Evolutionary conservation across 2,888 invertebrate genomes (phyloP).

Genomic region (Folsomia candida): DNA sequence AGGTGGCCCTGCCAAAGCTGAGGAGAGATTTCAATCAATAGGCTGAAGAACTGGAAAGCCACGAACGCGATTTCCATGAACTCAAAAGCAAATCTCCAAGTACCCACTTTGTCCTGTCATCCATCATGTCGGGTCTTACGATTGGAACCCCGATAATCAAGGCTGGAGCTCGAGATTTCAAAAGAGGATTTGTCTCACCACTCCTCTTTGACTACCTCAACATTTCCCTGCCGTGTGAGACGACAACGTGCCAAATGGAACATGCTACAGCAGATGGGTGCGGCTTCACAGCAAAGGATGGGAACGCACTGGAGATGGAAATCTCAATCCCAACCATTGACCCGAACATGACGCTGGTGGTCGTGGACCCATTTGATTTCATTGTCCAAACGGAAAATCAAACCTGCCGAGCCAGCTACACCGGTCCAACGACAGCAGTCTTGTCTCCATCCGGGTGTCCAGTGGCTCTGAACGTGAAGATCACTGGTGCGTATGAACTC

Average conservation of each 20-base stretch:
- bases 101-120: conserved; percentile 18
- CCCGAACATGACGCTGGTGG: background rate
- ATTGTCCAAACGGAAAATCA: conserved; percentile 7
- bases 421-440: conserved; percentile 23
- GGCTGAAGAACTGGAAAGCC: background rate
- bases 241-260: conserved; percentile 19
- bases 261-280: conserved; percentile 20
- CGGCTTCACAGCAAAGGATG: background rate
- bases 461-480: conserved; percentile 1
- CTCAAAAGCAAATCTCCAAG: conserved; percentile 16
- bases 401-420: conserved; percentile 26
- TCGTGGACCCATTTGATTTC: conserved; percentile 29
- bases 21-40: conserved; percentile 10
- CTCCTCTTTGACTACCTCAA: conserved; percentile 29
- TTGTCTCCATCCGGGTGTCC: conserved; percentile 19
- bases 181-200: conserved; percentile 5
- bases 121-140: conserved; percentile 15
- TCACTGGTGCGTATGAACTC: background rate
- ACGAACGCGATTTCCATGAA: conserved; percentile 20
- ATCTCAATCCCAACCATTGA: conserved; percentile 13
- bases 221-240: conserved; percentile 25
- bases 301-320: background rate
- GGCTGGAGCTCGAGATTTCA: conserved; percentile 20
- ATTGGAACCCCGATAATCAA: conserved; percentile 13
- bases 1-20: background rate